Percentiles rank a stretch among this genome's conserved stretches.
phyloP scores from a whole-genome alignment of 2,797 vertebrate species.

The Valencia hispanica region DNA sequence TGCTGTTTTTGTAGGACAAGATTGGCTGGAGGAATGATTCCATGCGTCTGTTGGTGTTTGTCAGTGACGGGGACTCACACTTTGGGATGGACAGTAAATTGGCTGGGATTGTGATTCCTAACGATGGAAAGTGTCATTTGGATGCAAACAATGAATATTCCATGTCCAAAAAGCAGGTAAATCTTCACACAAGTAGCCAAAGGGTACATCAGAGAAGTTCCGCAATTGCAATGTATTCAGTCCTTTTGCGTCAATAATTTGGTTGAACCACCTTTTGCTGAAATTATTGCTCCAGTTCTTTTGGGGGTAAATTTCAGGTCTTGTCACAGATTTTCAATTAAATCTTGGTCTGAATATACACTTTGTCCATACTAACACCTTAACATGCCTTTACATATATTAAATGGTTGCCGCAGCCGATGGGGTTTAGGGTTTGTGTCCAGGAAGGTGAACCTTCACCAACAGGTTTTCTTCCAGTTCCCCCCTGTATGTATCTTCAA shows the following conservation, averaged over 20 bases:
- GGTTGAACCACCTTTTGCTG: neutral
- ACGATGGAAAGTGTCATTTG: slow-evolving; percentile 95
- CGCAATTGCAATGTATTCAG: neutral
- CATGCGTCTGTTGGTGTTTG: slow-evolving; percentile 95
- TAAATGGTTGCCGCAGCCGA: neutral
- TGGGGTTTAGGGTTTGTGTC: neutral
- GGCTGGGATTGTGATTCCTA: slow-evolving; percentile 95
- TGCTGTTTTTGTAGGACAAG: slow-evolving; percentile 84
- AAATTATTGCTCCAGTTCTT: neutral
- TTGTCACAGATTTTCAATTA: neutral
- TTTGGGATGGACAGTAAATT: slow-evolving; percentile 99
- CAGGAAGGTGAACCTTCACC: neutral
- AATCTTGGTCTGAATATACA: neutral
- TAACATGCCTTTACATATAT: neutral
- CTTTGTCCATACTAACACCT: neutral
- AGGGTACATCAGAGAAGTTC: neutral
- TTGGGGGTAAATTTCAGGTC: neutral
- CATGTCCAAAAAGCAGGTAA: slow-evolving; percentile 92
- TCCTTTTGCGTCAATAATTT: neutral
- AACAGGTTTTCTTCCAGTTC: neutral
- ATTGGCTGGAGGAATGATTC: slow-evolving; percentile 98
- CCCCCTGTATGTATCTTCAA: too few species aligned
- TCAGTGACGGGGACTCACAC: slow-evolving; percentile 95
- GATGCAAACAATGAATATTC: slow-evolving; percentile 93
- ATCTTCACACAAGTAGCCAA: slow-evolving; percentile 7